Evolutionary conservation across 2,113 vertebrate genomes (phyloP).

Genomic region (Notiomystis cincta): DNA sequence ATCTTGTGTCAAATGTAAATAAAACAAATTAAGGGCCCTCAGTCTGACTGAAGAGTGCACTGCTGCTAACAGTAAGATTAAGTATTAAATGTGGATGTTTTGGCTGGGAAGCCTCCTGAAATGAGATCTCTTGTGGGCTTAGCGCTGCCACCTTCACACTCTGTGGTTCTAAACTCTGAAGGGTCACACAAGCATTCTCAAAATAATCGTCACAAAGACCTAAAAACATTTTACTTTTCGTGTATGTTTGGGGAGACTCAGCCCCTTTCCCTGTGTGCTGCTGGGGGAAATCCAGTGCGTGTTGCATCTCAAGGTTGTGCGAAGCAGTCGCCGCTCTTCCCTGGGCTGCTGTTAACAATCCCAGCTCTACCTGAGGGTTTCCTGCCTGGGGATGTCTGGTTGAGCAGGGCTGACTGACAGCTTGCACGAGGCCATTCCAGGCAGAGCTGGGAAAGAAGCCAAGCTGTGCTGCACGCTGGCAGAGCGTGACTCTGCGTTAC

Average conservation of each 20-base stretch:
- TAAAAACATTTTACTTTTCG: not conserved
- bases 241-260: not conserved
- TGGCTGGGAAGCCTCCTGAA: not conserved
- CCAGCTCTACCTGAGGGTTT: not conserved
- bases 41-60: not conserved
- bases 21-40: not conserved
- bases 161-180: not conserved
- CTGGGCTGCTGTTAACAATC: accelerated
- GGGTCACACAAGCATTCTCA: not conserved
- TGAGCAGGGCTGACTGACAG: not conserved
- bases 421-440: not conserved
- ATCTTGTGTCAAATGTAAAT: not conserved
- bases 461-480: accelerated
- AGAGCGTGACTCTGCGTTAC: accelerated
- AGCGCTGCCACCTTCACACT: accelerated
- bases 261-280: accelerated
- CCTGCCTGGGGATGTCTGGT: not conserved
- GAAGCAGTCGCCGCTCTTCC: accelerated
- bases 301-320: not conserved
- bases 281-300: not conserved
- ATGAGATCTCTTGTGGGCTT: not conserved
- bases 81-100: not conserved
- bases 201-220: not conserved
- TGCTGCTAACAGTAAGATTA: not conserved
- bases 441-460: not conserved